Evolutionary conservation across 2,113 vertebrate species (phyloP).

Genomic region (Lipophrys pholis): DNA sequence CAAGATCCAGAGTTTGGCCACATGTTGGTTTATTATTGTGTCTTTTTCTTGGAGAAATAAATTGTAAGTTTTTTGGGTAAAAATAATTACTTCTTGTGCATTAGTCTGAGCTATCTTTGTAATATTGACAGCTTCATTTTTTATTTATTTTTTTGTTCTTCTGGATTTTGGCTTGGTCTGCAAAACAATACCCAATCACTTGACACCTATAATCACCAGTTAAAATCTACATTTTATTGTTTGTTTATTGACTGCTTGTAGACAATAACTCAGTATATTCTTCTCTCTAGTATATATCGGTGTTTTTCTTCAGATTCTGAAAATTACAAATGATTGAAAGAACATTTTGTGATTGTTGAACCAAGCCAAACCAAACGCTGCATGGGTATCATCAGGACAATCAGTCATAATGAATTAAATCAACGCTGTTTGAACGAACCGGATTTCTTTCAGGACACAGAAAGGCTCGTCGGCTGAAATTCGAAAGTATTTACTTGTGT

Average conservation of each 20-base stretch:
- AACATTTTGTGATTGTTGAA: background rate
- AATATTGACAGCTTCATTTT: background rate
- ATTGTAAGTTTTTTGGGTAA: background rate
- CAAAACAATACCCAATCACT: background rate
- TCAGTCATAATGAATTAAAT: background rate
- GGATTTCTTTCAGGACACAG: background rate
- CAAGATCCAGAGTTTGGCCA: background rate
- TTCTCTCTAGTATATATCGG: background rate
- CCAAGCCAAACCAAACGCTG: constrained; percentile 51
- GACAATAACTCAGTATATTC: background rate
- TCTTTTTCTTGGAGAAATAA: background rate
- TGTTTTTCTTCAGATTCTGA: background rate
- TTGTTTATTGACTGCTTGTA: background rate
- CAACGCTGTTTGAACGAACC: background rate
- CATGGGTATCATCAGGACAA: constrained; percentile 30
- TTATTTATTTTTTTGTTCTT: too few relatives aligned
- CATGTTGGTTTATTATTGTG: background rate
- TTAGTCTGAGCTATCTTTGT: too few relatives aligned
- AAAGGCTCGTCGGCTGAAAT: background rate
- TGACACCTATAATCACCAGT: background rate
- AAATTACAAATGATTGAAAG: background rate
- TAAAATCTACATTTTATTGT: background rate
- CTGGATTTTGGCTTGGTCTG: constrained; percentile 32
- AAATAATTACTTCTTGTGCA: too few relatives aligned
- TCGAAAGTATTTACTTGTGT: constrained; percentile 8